Conservation (phyloP, 2,113 vertebrate species). For the Hiodon tergisus region DNA sequence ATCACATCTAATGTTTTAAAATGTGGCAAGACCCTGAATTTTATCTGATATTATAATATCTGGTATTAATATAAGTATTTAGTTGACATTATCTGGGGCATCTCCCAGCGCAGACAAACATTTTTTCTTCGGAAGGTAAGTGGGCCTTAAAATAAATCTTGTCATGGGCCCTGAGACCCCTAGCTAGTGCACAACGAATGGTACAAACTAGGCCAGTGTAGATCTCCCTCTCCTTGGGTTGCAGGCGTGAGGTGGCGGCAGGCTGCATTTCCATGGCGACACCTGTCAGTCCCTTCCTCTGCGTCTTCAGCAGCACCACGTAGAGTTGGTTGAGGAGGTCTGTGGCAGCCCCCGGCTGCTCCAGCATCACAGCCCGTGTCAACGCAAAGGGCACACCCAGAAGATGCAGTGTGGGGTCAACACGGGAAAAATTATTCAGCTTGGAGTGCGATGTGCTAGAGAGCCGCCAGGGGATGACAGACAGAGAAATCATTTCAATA, state of each 20-base stretch:
- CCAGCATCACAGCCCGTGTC: constrained; percentile 74
- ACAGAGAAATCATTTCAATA: not conserved
- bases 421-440: constrained; percentile 81
- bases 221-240: constrained; percentile 60
- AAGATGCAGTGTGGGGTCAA: constrained; percentile 77
- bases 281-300: constrained; percentile 59
- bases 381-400: constrained; percentile 79
- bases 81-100: no score
- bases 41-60: no score
- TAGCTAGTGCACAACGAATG: no score
- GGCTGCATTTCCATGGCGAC: constrained; percentile 67
- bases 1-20: no score
- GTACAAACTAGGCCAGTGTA: constrained; percentile 46
- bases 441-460: constrained; percentile 70
- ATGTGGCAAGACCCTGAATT: no score
- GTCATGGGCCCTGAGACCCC: no score
- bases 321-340: constrained; percentile 83
- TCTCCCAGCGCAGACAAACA: no score
- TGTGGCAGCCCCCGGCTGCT: constrained; percentile 72
- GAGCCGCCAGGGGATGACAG: not conserved
- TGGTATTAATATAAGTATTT: no score
- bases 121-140: no score
- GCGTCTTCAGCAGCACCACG: constrained; percentile 76
- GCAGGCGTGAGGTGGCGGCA: constrained; percentile 47
- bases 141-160: no score